A percentile compares a stretch with the other conserved stretches of the same genome.
Conservation (phyloP, 2,797 vertebrate species). For the Capromys pilorides region DNA sequence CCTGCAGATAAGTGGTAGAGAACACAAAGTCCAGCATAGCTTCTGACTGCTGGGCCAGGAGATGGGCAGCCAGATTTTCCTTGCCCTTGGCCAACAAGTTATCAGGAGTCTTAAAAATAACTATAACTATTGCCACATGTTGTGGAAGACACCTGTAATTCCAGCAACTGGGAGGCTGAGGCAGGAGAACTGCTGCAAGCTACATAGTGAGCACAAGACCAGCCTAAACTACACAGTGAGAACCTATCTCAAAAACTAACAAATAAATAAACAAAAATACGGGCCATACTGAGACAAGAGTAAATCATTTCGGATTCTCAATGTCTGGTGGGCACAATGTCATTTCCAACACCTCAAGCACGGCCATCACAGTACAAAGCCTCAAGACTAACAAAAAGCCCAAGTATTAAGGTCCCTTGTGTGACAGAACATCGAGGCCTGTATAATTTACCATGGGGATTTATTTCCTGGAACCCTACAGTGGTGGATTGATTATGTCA, state of each 20-base stretch:
- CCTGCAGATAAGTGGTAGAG: neutral
- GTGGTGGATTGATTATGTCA: no score
- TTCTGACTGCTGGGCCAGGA: neutral
- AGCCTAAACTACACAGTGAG: neutral
- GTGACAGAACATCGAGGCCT: neutral
- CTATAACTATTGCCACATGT: neutral
- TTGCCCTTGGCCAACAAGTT: neutral
- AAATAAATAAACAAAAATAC: neutral
- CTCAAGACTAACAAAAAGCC: neutral
- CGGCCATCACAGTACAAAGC: neutral
- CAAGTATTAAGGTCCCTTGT: neutral
- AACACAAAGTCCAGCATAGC: neutral
- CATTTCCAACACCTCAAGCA: neutral
- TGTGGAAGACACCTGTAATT: neutral
- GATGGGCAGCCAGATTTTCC: neutral
- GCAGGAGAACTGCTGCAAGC: neutral
- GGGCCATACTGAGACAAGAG: neutral
- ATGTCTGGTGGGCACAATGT: neutral
- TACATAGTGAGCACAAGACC: neutral
- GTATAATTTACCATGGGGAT: neutral
- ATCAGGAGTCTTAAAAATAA: neutral
- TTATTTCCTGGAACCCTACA: neutral
- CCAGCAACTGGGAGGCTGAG: neutral
- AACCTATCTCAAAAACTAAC: neutral
- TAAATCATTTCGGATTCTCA: rapidly evolving